These are phyloP conservation scores for Volucella bombylans DNA, from an alignment of 2,888 invertebrate genomes.

Conservation along the genomic window DNA sequence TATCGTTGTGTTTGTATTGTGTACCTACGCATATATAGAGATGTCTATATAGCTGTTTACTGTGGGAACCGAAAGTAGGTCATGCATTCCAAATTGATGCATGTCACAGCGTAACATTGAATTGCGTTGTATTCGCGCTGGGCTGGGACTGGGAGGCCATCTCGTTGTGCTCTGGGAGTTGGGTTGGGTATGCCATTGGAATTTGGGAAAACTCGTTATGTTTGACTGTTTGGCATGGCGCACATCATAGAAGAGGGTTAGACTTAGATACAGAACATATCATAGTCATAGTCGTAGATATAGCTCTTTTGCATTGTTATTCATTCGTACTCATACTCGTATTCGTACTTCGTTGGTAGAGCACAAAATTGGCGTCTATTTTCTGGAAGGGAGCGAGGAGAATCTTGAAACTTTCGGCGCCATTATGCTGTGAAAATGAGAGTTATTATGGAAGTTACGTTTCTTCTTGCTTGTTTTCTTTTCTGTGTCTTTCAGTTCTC, in stretches of 20 bases:
- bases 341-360: neutral
- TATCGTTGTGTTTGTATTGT: slow-evolving; percentile 20
- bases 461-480: neutral
- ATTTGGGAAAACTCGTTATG: slow-evolving; percentile 6
- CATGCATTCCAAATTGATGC: slow-evolving; percentile 64
- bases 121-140: slow-evolving; percentile 46
- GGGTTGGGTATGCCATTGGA: slow-evolving; percentile 24
- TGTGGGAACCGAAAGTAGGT: slow-evolving; percentile 62
- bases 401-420: slow-evolving; percentile 43
- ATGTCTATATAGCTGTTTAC: slow-evolving; percentile 28
- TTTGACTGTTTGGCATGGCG: neutral
- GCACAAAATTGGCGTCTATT: neutral
- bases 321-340: slow-evolving; percentile 13
- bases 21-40: neutral
- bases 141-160: slow-evolving; percentile 7
- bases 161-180: slow-evolving; percentile 17
- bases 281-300: neutral
- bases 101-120: slow-evolving; percentile 65
- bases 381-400: neutral
- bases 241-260: slow-evolving; percentile 8
- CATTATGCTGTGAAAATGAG: slow-evolving; percentile 43
- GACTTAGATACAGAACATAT: neutral
- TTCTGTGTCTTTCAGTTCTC: too few species aligned
- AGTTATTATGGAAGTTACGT: slow-evolving; percentile 20
- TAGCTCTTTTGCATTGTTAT: slow-evolving; percentile 33